Evolutionary conservation across 2,113 vertebrate genomes (phyloP), one percentile per base, ranked within the genome.

Genomic region (Lycaon pictus): DNA sequence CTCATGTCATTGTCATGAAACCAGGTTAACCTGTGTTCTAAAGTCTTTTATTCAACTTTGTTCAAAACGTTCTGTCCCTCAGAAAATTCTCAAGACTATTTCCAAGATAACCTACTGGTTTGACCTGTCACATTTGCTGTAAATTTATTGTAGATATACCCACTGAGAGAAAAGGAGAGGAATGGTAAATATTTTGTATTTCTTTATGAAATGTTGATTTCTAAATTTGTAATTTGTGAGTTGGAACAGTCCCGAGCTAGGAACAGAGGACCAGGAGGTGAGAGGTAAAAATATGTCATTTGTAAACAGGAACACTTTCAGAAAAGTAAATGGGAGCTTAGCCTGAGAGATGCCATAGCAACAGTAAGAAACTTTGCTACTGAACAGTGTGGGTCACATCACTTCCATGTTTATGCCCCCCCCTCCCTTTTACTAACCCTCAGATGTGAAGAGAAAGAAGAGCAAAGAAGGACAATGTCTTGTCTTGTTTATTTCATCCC

Each of bases 21-120:
- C 20, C 43, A 63, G 55, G 25, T 95, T 63, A 62, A 51, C 72
- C 37, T 88, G 60, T 22, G 11, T 83, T 43, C 43, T 89, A 9
- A 80, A 83, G 35, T 4, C 55, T 37, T 96, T 60, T 35, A 35
- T 76, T 88, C 43, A 51, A 22, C n/a, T 89, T 94, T 20, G 55
- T 80, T 43, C 11, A 67, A 85, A 97, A 79, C 7, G 11, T 29
- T 15, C 58, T n/a, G 10, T 90, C 27, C 10, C n/a, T 79, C 37
- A 35, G 74, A 79, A 65, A 67, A 58, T 80, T 76, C 51, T 90
- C n/a, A 69, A 22, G 23, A 56, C 16, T 35, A 1, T 85, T 90
- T 93, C 58, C n/a, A 20, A 51, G 22, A 32, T 62, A 56, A 67
- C 16, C 22, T 51, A 35, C 56, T 77, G 69, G 16, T n/a, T 32